A percentile compares a stretch with the other conserved stretches of the same genome.
phyloP scores from a whole-genome alignment of 2,888 invertebrate genomes.

The Drosophila multiciliata region DNA sequence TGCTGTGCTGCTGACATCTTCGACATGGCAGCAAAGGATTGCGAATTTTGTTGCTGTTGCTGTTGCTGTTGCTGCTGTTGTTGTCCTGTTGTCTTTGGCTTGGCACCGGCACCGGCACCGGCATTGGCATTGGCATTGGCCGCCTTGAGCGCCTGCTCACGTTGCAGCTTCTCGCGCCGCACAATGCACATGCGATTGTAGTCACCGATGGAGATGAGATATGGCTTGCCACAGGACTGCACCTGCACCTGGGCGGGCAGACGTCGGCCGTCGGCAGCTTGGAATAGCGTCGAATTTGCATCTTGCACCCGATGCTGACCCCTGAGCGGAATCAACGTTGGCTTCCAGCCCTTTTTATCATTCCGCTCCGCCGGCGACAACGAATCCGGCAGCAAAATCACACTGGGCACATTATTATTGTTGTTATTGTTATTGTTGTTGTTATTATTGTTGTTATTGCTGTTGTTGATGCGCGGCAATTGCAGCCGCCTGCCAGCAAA shows the following conservation, averaged over 20 bases:
- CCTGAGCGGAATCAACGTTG: slow-evolving; percentile 89
- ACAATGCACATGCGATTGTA: slow-evolving; percentile 92
- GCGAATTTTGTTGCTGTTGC: slow-evolving; percentile 62
- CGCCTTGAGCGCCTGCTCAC: slow-evolving; percentile 86
- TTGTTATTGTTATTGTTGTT: background rate
- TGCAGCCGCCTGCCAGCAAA: background rate
- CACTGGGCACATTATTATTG: slow-evolving; percentile 64
- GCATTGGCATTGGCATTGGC: slow-evolving; percentile 61
- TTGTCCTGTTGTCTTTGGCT: slow-evolving; percentile 26
- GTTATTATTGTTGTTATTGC: no score
- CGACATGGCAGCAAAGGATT: slow-evolving; percentile 23
- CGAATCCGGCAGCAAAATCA: slow-evolving; percentile 83
- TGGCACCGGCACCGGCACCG: slow-evolving; percentile 15
- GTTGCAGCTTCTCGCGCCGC: slow-evolving; percentile 88
- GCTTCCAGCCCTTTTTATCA: slow-evolving; percentile 89
- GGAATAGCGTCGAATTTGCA: slow-evolving; percentile 85
- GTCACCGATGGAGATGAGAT: slow-evolving; percentile 91
- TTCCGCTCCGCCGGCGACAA: slow-evolving; percentile 85
- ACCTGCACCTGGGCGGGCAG: slow-evolving; percentile 90
- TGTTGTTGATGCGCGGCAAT: background rate
- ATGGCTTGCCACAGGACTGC: slow-evolving; percentile 91
- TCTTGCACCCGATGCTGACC: slow-evolving; percentile 80
- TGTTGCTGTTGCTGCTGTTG: slow-evolving; percentile 65
- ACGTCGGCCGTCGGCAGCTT: slow-evolving; percentile 87
- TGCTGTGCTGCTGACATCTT: slow-evolving; percentile 46